Base-by-base conservation (phyloP, 2,888 invertebrate species). In the Meloe dianella region DNA sequence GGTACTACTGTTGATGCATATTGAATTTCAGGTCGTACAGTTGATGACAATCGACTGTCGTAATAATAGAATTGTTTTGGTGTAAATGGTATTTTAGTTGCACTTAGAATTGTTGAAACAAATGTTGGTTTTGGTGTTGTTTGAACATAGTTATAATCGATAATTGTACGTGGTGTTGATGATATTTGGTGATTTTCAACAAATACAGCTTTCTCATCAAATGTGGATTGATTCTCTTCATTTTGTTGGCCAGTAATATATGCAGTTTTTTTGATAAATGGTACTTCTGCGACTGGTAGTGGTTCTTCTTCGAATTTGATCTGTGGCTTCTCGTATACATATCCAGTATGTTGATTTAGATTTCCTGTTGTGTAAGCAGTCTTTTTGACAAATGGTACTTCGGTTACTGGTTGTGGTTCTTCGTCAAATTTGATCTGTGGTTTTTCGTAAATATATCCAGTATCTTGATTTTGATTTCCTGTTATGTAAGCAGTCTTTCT, bases 51-150 rank as follows among this genome's bases (percentile, higher is more conserved):
- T 69, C 78, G 66, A 64, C 77, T 80, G 51, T 79, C 79, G 58
- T 77, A 76, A 47, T 69, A 76, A 38, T 75, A 74, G 67, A 75
- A 74, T 35, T 67, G 74, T 70, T 74, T 68, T 61, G 74, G 71
- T 1, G 73, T 72, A 17, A 69, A 68, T 35, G 73, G 71, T 64
- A 73, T 69, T 63, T 77, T 74, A 24, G 75, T 68, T 12, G 73
- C 68, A 61, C 86, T 81, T 57, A 82, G 72, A 41, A 84, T 77
- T 47, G 85, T 84, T 7, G 85, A 77, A 3, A 65, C 81, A 71
- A 85, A 86, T 2, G 82, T 82, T 7, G 83, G 82, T 64, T 67
- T 80, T 6, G 80, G 79, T 6, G 80, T 80, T 6, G 78, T 70
- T 51, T 71, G 70, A 0, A 73, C 61, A 63, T 72, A 74, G 17